A percentile compares a stretch with the other conserved stretches of the same genome.
Evolutionary conservation across 2,113 vertebrate species (phyloP).

Genomic region (Podarcis raffonei): DNA sequence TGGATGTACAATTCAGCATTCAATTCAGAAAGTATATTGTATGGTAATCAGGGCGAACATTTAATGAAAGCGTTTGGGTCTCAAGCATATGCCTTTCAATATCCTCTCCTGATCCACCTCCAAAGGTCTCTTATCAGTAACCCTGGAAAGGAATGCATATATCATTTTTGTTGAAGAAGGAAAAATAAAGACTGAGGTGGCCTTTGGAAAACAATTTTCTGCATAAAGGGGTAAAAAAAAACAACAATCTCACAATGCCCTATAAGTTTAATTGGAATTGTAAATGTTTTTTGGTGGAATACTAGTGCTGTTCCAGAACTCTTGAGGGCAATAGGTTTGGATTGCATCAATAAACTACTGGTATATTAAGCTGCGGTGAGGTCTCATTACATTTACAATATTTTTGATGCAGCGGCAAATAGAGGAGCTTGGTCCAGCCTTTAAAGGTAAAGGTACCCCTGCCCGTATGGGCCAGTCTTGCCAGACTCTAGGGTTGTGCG

Average conservation of each 20-base stretch:
- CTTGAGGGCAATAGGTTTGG: neutral
- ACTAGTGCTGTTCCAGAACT: neutral
- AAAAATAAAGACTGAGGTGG: neutral
- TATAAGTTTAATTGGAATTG: neutral
- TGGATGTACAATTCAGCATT: constrained; percentile 32
- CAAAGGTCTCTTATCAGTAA: constrained; percentile 16
- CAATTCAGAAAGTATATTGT: constrained; percentile 9
- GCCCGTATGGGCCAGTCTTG: too few species aligned
- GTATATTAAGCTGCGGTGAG: neutral
- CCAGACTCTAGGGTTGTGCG: too few species aligned
- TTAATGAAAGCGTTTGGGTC: constrained; percentile 34
- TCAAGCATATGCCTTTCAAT: constrained; percentile 36
- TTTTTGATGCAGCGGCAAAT: neutral
- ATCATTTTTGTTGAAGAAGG: constrained; percentile 12
- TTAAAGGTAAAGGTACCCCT: too few species aligned
- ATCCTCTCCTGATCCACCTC: constrained; percentile 22
- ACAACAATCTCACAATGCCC: neutral
- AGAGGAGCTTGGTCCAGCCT: too few species aligned
- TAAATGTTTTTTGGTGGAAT: constrained; percentile 1
- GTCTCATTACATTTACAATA: neutral
- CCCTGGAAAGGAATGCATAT: neutral
- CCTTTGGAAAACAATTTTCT: constrained; percentile 13
- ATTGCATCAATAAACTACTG: neutral
- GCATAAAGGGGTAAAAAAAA: neutral
- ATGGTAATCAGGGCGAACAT: constrained; percentile 35